phyloP scores from a whole-genome alignment of 2,113 vertebrate genomes.

The Zapus hudsonius region DNA sequence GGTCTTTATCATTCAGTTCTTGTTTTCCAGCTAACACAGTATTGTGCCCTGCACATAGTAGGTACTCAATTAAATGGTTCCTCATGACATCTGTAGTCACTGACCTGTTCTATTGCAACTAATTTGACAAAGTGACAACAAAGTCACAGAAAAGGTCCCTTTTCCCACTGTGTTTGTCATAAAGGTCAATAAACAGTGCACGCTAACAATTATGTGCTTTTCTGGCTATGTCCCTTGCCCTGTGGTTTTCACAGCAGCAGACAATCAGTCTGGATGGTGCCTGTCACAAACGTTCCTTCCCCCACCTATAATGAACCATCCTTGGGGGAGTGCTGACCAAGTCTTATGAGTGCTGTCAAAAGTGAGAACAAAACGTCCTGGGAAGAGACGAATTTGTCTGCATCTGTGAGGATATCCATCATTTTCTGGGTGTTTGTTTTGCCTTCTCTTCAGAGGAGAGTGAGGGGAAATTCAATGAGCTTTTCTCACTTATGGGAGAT shows the following conservation, averaged over 20 bases:
- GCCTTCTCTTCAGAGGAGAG: slow-evolving; percentile 48
- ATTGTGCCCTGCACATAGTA: not conserved
- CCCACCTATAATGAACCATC: not conserved
- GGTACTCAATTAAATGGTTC: not conserved
- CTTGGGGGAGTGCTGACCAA: not conserved
- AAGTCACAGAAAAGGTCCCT: not conserved
- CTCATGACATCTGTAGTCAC: not conserved
- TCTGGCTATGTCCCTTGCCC: not conserved
- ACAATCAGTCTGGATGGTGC: too few relatives aligned
- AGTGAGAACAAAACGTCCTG: slow-evolving; percentile 48
- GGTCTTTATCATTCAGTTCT: not conserved
- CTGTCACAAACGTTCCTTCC: not conserved
- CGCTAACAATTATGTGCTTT: not conserved
- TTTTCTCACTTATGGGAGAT: slow-evolving; percentile 21
- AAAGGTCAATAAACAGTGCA: slow-evolving; percentile 2
- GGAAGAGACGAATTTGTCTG: slow-evolving; percentile 54
- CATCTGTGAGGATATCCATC: slow-evolving; percentile 29
- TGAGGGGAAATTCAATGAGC: slow-evolving; percentile 44
- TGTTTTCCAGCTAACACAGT: not conserved
- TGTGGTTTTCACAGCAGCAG: not conserved
- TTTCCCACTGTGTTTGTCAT: not conserved
- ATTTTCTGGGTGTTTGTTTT: slow-evolving; percentile 54
- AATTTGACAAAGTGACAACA: not conserved
- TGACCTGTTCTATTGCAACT: not conserved
- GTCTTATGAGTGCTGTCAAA: slow-evolving; percentile 29